A percentile compares a stretch with the other conserved stretches of the same genome.
These are phyloP conservation scores for Tricholauxania praeusta DNA, from an alignment of 2,888 invertebrate genomes.

Conservation along the genomic window DNA sequence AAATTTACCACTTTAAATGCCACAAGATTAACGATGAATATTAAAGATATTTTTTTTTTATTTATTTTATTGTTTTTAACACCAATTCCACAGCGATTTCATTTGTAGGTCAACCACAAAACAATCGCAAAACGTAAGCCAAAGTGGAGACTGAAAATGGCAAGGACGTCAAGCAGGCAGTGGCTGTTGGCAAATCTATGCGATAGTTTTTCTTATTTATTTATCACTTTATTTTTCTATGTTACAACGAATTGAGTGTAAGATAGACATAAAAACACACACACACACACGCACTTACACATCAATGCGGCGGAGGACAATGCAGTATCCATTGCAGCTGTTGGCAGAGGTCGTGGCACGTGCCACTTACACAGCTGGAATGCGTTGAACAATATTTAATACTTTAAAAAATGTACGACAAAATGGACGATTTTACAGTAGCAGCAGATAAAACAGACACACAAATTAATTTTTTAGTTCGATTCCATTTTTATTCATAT, in stretches of 20 bases:
- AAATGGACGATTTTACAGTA: no score
- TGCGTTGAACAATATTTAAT: no score
- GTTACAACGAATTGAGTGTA: no score
- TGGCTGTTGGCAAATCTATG: slow-evolving; percentile 3
- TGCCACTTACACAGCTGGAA: not conserved
- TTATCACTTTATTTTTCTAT: not conserved
- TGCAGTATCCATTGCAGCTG: not conserved
- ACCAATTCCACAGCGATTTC: slow-evolving; percentile 8
- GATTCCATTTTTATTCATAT: no score
- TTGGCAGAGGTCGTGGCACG: not conserved
- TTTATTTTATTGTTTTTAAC: not conserved
- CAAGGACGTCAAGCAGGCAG: not conserved
- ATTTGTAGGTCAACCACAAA: slow-evolving; percentile 24
- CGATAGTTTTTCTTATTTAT: slow-evolving; percentile 20
- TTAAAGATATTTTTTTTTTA: slow-evolving; percentile 1
- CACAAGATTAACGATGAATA: not conserved
- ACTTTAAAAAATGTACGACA: no score
- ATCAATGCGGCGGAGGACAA: not conserved
- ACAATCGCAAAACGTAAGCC: not conserved
- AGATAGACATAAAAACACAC: not conserved
- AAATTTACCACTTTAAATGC: not conserved
- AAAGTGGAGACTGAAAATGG: no score
- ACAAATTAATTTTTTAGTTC: no score
- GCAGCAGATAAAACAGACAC: no score
- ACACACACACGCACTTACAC: not conserved